Conservation (phyloP, 1,140 invertebrate genomes). For the Hylyphantes graminicola region DNA sequence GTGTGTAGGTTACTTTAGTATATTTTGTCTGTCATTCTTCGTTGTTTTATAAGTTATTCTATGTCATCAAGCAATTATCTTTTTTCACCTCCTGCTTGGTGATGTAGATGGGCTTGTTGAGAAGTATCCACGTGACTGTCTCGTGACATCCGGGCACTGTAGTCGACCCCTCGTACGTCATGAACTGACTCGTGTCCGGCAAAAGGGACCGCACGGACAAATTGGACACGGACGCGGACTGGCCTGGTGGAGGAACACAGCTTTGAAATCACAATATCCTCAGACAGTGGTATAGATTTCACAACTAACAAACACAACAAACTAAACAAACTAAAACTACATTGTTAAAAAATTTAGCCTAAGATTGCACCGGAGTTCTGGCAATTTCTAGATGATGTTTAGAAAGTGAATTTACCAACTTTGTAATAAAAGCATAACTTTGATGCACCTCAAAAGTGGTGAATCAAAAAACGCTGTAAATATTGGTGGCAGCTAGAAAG, state of each 20-base stretch:
- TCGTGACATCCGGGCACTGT: constrained; percentile 81
- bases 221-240: constrained; percentile 80
- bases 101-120: constrained; percentile 97
- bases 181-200: constrained; percentile 89
- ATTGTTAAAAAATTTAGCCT: too few relatives aligned
- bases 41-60: neutral
- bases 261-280: too few relatives aligned
- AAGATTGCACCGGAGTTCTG: too few relatives aligned
- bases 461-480: too few relatives aligned
- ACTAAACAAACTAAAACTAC: too few relatives aligned
- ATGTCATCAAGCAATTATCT: neutral
- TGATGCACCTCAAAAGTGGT: too few relatives aligned
- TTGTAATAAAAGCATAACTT: too few relatives aligned
- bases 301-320: too few relatives aligned
- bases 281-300: too few relatives aligned
- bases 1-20: neutral
- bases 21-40: neutral
- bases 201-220: constrained; percentile 85
- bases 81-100: constrained; percentile 87
- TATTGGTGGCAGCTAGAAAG: too few relatives aligned
- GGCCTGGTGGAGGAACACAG: constrained; percentile 73
- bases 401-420: too few relatives aligned
- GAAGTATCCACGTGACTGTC: constrained; percentile 87
- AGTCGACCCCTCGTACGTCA: constrained; percentile 97
- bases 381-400: too few relatives aligned